Conservation (phyloP, 2,888 invertebrate species). For the Autographa pulchrina region DNA sequence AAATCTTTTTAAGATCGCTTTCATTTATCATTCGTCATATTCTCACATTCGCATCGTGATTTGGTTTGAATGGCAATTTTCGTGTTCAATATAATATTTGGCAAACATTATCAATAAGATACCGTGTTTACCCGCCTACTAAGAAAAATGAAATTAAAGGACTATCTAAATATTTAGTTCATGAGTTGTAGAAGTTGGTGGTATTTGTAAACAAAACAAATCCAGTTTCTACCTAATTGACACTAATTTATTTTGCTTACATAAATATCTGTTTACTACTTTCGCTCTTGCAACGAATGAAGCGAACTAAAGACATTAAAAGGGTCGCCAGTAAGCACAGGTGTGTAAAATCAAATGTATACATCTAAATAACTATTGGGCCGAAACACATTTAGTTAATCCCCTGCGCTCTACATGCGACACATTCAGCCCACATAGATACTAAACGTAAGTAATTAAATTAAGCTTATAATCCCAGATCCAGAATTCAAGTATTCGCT, state of each 20-base stretch:
- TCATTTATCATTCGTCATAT: slow-evolving; percentile 52
- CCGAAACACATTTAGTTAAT: slow-evolving; percentile 77
- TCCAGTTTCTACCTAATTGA: slow-evolving; percentile 40
- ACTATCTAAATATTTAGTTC: slow-evolving; percentile 28
- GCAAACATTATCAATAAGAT: slow-evolving; percentile 50
- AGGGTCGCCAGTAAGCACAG: slow-evolving; percentile 79
- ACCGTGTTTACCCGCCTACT: slow-evolving; percentile 36
- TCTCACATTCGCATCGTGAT: slow-evolving; percentile 61
- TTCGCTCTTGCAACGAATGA: slow-evolving; percentile 70
- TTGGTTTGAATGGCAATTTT: slow-evolving; percentile 60
- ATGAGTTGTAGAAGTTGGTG: slow-evolving; percentile 8
- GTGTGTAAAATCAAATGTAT: slow-evolving; percentile 83
- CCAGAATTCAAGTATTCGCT: slow-evolving; percentile 32
- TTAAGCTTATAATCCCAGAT: slow-evolving; percentile 37
- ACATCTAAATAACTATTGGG: slow-evolving; percentile 76
- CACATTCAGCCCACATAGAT: slow-evolving; percentile 46
- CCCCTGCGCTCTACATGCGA: slow-evolving; percentile 56
- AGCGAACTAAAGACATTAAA: slow-evolving; percentile 81
- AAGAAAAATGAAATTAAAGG: slow-evolving; percentile 39
- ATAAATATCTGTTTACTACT: slow-evolving; percentile 61
- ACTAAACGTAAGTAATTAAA: slow-evolving; percentile 41
- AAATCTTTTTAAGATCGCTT: slow-evolving; percentile 54
- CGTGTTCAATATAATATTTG: slow-evolving; percentile 54
- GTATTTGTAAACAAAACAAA: slow-evolving; percentile 39
- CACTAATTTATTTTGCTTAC: slow-evolving; percentile 42